These are phyloP conservation scores for Opisthocomus hoazin DNA, from an alignment of 2,113 vertebrate genomes.

Conservation along the genomic window DNA sequence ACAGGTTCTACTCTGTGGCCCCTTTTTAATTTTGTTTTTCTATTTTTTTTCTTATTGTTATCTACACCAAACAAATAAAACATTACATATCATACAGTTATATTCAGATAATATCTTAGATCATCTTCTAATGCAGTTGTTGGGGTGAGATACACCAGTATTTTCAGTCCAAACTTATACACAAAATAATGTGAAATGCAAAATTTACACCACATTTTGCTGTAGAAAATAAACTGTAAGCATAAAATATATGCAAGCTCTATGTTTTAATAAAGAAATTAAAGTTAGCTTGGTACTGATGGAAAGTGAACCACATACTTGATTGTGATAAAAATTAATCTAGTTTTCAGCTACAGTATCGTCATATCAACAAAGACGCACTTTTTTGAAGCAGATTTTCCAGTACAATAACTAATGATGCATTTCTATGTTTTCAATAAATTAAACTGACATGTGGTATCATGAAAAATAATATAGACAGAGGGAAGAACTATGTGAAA, in stretches of 20 bases:
- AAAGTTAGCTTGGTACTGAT: not conserved
- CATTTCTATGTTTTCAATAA: not conserved
- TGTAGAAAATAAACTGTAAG: not conserved
- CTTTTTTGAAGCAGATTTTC: not conserved
- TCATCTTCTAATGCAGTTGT: not conserved
- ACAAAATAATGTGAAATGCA: not conserved
- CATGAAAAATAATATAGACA: not conserved
- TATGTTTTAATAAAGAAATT: not conserved
- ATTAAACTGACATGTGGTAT: fast-evolving
- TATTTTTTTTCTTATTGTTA: constrained; percentile 79
- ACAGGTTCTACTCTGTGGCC: constrained; percentile 89
- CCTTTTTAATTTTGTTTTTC: constrained; percentile 85
- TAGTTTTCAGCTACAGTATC: not conserved
- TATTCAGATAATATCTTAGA: not conserved
- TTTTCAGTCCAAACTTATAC: not conserved
- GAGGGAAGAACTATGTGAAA: not conserved
- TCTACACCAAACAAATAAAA: constrained; percentile 51
- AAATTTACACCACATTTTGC: not conserved
- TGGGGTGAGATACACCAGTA: not conserved
- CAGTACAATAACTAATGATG: not conserved
- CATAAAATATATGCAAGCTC: not conserved
- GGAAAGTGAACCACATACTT: not conserved
- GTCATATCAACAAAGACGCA: not conserved
- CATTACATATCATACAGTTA: not conserved
- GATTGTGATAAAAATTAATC: not conserved